A percentile compares a stretch with the other conserved stretches of the same genome.
Conservation (phyloP, 2,113 vertebrate species). For the Hemibagrus wyckioides region DNA sequence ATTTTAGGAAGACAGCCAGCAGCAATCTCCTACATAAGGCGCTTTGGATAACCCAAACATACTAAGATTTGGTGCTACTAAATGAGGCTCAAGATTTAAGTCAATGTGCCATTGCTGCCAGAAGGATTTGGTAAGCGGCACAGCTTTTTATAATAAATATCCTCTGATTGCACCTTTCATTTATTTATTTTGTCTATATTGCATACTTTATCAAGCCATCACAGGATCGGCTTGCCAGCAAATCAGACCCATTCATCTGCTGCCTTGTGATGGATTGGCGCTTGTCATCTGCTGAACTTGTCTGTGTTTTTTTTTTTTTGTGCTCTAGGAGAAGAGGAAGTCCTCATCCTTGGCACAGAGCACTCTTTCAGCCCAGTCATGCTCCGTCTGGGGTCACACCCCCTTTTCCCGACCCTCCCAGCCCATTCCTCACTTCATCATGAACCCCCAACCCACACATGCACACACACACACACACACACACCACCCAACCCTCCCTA, state of each 20-base stretch:
- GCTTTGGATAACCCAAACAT: constrained; percentile 13
- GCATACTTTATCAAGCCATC: constrained; percentile 66
- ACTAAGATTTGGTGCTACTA: not conserved
- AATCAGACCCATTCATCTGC: constrained; percentile 64
- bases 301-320: constrained; percentile 1
- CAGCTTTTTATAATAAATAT: constrained; percentile 14
- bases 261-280: constrained; percentile 65
- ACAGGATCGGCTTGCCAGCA: constrained; percentile 37
- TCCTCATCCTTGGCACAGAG: constrained; percentile 29
- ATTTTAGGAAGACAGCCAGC: not conserved
- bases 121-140: not conserved
- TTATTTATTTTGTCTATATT: constrained; percentile 66
- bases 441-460: too few species aligned
- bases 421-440: not conserved
- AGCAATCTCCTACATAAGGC: not conserved
- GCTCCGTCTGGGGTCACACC: constrained; percentile 16
- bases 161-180: constrained; percentile 63
- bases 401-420: not conserved
- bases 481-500: not conserved
- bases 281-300: constrained; percentile 44
- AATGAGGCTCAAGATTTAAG: constrained; percentile 6
- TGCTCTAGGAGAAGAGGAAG: constrained; percentile 51
- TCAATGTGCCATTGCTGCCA: not conserved
- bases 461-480: not conserved
- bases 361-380: constrained; percentile 21